Base-by-base conservation (phyloP, 2,888 invertebrate species). In the Hylaea fasciaria region DNA sequence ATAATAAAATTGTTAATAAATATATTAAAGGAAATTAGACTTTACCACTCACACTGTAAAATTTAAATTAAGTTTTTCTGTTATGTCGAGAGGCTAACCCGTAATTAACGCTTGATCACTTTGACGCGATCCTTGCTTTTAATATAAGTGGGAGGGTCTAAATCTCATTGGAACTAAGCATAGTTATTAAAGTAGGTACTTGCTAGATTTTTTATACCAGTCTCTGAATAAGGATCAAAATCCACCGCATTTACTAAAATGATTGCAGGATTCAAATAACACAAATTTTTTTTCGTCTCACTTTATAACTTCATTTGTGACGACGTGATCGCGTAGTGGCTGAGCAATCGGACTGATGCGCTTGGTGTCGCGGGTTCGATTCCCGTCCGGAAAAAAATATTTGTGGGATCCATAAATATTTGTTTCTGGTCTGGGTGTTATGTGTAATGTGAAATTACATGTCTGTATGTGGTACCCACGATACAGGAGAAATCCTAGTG, bases 71-170 rank as follows among this genome's bases (percentile, higher is more conserved):
- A 1, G 12, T 3, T 37, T n/a, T 12, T 10, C 3, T 12, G 37
- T 3, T 12, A 10, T n/a, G 3, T 12, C 10, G 12, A 37, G 12
- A 37, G 12, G 7, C n/a, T 37, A 76, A 71, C 68, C 56, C 72
- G 69, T 76, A 80, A 82, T 80, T 81, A 81, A 72, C 70, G 68
- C 68, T 73, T 75, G 75, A 78, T 80, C 71, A 70, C 72, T 70
- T 62, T 74, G 50, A 55, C 29, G 40, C 13, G 29, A 55, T 47
- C 58, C 68, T 58, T 63, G 63, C 71, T 72, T 68, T 74, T 76
- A 76, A 76, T 69, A 71, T 68, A 71, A 71, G 75, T 76, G 57
- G 71, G 47, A 53, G 58, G 62, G 72, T 70, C 71, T 71, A 69
- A 66, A 68, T 58, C 62, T 54, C 61, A 64, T 64, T 64, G 46